phyloP scores from a whole-genome alignment of 2,113 vertebrate species.

The Actinemys pallida region DNA sequence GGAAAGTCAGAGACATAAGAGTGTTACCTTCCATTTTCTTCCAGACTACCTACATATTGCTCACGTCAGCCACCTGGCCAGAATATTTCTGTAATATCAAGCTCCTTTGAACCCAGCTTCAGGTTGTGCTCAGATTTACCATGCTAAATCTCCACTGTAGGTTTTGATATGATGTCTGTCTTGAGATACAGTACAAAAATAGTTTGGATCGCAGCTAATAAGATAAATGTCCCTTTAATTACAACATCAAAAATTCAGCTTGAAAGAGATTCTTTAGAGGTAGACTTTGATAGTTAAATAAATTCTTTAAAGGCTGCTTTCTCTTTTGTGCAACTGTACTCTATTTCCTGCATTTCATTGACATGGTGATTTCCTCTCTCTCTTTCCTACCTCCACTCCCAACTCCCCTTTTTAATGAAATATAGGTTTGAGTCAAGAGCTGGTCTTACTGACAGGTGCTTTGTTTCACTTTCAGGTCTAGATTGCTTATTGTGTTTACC shows the following conservation, averaged over 20 bases:
- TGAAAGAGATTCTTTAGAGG: neutral
- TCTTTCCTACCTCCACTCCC: accelerated
- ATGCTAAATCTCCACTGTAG: accelerated
- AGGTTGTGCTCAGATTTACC: neutral
- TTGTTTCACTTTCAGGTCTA: neutral
- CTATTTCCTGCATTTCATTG: accelerated
- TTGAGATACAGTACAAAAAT: neutral
- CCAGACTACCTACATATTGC: accelerated
- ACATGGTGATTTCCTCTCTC: accelerated
- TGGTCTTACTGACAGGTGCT: neutral
- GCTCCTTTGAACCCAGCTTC: neutral
- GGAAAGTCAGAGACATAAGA: accelerated
- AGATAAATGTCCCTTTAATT: neutral
- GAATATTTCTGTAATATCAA: neutral
- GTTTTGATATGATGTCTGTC: accelerated
- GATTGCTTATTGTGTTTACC: neutral
- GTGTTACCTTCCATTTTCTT: neutral
- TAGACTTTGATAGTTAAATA: neutral
- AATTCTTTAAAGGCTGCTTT: neutral
- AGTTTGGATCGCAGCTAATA: neutral
- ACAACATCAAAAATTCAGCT: neutral
- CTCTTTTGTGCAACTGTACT: neutral
- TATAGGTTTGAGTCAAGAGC: neutral
- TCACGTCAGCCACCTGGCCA: accelerated
- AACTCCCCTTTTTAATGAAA: neutral